Percentiles rank a stretch among this genome's conserved stretches.
These are phyloP conservation scores for Homalodisca vitripennis DNA, from an alignment of 1,140 invertebrate genomes.

Conservation along the genomic window DNA sequence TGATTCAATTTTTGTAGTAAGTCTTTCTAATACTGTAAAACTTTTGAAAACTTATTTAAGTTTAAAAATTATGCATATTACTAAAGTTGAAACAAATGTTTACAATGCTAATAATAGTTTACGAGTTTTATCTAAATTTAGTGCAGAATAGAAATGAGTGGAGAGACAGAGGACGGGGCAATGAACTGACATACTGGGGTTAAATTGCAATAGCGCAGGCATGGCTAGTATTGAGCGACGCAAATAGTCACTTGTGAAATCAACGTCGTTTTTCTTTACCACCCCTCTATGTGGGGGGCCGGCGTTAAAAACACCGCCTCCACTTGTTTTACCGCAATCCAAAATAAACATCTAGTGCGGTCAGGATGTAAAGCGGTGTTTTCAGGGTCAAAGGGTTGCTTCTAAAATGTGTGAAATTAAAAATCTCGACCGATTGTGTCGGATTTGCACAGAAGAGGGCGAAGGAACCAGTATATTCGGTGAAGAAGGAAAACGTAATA, in stretches of 20 bases:
- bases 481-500: conserved; percentile 53
- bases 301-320: conserved; percentile 21
- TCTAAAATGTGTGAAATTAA: conserved; percentile 20
- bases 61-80: too few species aligned
- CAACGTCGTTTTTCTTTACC: conserved; percentile 31
- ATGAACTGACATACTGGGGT: conserved; percentile 12
- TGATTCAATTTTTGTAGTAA: too few species aligned
- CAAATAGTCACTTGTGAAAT: conserved; percentile 32
- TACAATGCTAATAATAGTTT: too few species aligned
- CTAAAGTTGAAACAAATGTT: too few species aligned
- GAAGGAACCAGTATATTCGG: conserved; percentile 53
- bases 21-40: too few species aligned
- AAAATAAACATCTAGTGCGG: not conserved
- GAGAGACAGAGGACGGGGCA: not conserved
- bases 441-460: conserved; percentile 54
- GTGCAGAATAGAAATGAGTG: not conserved
- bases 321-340: not conserved
- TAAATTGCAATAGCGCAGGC: conserved; percentile 31
- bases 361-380: not conserved
- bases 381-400: not conserved
- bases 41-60: too few species aligned
- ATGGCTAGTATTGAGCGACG: conserved; percentile 31
- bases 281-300: conserved; percentile 25
- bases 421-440: conserved; percentile 45
- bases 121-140: too few species aligned